These are phyloP conservation scores for Lycocorax pyrrhopterus DNA, from an alignment of 2,113 vertebrate species.

Conservation along the genomic window DNA sequence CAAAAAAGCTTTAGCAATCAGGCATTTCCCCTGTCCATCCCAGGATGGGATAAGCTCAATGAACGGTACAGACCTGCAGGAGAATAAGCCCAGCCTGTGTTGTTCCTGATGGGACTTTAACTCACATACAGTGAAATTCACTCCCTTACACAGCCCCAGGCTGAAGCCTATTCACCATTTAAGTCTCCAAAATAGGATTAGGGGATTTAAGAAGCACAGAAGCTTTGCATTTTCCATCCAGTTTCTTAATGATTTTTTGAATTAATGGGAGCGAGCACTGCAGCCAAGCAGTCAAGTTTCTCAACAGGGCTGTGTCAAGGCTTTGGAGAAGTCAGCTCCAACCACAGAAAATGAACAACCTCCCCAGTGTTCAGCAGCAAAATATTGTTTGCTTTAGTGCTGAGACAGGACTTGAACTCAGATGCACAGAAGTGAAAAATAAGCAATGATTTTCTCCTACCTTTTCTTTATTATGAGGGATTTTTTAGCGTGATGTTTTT, in stretches of 20 bases:
- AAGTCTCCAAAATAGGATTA: constrained; percentile 9
- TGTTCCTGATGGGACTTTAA: not conserved
- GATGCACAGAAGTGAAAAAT: not conserved
- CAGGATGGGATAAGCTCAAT: not conserved
- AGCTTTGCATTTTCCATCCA: not conserved
- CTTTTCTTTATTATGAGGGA: not conserved
- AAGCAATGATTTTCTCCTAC: not conserved
- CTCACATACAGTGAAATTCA: not conserved
- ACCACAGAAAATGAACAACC: not conserved
- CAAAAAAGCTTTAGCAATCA: not conserved
- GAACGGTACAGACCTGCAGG: not conserved
- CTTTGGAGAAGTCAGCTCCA: not conserved
- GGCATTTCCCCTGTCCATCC: not conserved
- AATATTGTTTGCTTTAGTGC: not conserved
- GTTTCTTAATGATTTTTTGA: constrained; percentile 1
- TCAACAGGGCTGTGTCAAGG: not conserved
- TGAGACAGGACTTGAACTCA: not conserved
- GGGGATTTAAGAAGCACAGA: not conserved
- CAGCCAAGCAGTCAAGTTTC: not conserved
- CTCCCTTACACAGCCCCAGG: not conserved
- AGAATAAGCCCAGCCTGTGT: not conserved
- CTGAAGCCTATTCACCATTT: not conserved
- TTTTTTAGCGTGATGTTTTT: not conserved
- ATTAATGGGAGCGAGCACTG: not conserved
- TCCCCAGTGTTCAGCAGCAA: not conserved